Base-by-base conservation (phyloP, 2,797 vertebrate species). In the Argya squamiceps region DNA sequence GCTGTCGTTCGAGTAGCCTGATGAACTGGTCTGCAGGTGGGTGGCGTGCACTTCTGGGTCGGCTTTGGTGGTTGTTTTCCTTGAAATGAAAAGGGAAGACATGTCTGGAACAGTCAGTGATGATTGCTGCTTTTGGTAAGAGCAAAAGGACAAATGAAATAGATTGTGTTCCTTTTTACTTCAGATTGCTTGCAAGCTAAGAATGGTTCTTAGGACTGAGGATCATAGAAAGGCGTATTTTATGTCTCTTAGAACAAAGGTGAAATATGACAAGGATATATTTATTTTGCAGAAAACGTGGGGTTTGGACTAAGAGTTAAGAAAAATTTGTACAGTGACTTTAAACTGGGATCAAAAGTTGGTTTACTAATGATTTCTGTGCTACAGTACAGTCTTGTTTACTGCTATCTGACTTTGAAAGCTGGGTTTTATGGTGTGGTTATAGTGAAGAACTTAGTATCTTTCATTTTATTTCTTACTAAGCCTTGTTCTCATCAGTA, bases 301-400 rank as follows among this genome's bases (percentile, higher is more conserved):
- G 53, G 34, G 18, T 92, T 76, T 84, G 62, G 52, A 79, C 67
- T 91, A 84, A 86, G 11, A 55, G 64, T 91, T 96, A 75, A 84
- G 41, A 64, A 39, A 93, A 91, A 75, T 64, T 73, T 85, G 49
- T 96, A 86, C 58, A 94, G 63, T 32, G 23, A 91, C 88, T 80
- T 89, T 93, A 84, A 84, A 85, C 41, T 84, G 94, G 95, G 94
- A 96, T 97, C 97, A 97, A 93, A 96, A 93, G 67, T 74, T 91
- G 95, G 75, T 93, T 73, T 95, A 89, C 78, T 93, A 44, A 89
- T 75, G 67, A 84, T 70, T 95, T 96, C 89, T 16, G 18, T 96
- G 94, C 91, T 96, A 97, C 97, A 93, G 85, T 97, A 92, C 96
- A 96, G 95, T 96, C 95, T 92, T 88, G 91, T 97, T 97, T 97